phyloP scores from a whole-genome alignment of 2,888 invertebrate genomes.

The Protophormia terraenovae region DNA sequence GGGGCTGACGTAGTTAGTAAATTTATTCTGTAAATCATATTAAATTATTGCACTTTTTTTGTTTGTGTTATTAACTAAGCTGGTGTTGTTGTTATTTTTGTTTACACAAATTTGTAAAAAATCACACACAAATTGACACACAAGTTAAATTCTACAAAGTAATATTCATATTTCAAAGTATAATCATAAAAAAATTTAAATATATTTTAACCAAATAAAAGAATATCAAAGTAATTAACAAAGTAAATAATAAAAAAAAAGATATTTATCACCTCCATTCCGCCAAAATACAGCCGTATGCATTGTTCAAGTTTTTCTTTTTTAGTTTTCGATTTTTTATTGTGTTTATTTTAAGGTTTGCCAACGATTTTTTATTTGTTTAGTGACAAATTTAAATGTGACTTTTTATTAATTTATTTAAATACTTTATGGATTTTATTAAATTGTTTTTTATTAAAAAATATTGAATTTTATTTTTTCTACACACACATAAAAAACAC shows the following conservation, averaged over 20 bases:
- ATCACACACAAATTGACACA: not conserved
- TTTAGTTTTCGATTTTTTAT: no score
- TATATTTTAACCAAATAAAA: not conserved
- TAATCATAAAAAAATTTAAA: not conserved
- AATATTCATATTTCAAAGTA: not conserved
- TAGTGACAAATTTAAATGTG: not conserved
- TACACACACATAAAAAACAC: not conserved
- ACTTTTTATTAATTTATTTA: no score
- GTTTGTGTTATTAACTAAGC: not conserved
- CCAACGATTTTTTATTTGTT: slow-evolving; percentile 4
- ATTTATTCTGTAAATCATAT: not conserved
- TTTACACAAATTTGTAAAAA: not conserved
- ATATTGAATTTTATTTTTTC: not conserved
- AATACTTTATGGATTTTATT: no score
- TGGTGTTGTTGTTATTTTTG: not conserved
- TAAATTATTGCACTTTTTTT: not conserved
- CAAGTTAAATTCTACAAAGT: not conserved
- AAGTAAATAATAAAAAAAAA: slow-evolving; percentile 35
- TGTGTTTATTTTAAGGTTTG: not conserved
- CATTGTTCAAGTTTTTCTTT: slow-evolving; percentile 70
- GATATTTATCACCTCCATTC: slow-evolving; percentile 77
- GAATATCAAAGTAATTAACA: slow-evolving; percentile 12
- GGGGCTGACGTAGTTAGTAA: slow-evolving; percentile 5
- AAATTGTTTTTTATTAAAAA: slow-evolving; percentile 36
- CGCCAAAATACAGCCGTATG: slow-evolving; percentile 81